Percentiles rank a stretch among this genome's conserved stretches.
Conservation (phyloP, 2,888 invertebrate genomes). For the Rhaphigaster nebulosa region DNA sequence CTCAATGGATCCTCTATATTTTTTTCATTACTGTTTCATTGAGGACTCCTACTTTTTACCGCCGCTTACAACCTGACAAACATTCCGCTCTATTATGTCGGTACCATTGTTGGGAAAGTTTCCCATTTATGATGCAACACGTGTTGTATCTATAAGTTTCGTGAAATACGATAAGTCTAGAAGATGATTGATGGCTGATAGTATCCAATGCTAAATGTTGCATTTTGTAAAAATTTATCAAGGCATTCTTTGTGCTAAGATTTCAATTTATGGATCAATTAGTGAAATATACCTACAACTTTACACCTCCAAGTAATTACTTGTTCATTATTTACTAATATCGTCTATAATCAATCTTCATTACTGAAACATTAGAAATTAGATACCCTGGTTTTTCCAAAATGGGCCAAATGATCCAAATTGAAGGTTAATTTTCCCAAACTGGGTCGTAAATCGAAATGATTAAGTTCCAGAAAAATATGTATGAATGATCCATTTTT, state of each 20-base stretch:
- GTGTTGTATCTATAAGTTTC: not conserved
- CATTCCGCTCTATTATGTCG: not conserved
- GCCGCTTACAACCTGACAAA: slow-evolving; percentile 13
- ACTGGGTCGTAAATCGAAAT: no score
- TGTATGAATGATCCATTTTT: no score
- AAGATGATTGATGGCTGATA: not conserved
- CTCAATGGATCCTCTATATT: slow-evolving; percentile 32
- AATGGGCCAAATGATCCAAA: no score
- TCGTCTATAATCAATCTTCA: no score
- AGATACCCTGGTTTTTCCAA: no score
- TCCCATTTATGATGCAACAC: not conserved
- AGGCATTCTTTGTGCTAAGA: not conserved
- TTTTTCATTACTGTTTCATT: slow-evolving; percentile 41
- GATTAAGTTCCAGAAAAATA: no score
- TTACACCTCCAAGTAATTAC: no score
- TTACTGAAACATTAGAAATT: no score
- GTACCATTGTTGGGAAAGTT: not conserved
- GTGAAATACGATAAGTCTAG: not conserved
- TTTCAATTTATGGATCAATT: no score
- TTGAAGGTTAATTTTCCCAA: no score
- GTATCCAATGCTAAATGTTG: not conserved
- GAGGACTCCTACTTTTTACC: slow-evolving; percentile 11
- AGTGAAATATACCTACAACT: no score
- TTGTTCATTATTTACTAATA: no score
- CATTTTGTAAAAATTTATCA: not conserved